Percentiles rank a stretch among this genome's conserved stretches.
Conservation (phyloP, 64 coral and sea anemone genomes). For the Cladopsammia gracilis region DNA sequence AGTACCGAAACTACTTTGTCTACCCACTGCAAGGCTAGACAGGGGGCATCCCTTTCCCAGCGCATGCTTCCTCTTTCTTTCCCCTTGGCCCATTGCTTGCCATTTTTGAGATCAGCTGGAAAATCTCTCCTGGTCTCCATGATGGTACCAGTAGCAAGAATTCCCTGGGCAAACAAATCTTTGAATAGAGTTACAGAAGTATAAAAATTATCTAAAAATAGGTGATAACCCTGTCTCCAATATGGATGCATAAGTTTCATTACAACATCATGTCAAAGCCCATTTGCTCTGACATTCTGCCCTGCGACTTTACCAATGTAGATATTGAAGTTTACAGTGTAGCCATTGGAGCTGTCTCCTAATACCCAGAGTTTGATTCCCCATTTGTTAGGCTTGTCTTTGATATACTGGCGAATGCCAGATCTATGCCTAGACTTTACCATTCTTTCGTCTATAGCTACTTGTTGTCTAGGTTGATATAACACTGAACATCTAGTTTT, state of each 20-base stretch:
- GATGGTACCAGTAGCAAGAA: slow-evolving; percentile 21
- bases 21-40: slow-evolving; percentile 31
- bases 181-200: slow-evolving; percentile 25
- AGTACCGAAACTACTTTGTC: not conserved
- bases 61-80: slow-evolving; percentile 41
- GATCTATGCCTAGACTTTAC: too few relatives aligned
- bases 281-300: slow-evolving; percentile 1
- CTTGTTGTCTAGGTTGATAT: too few relatives aligned
- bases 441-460: too few relatives aligned
- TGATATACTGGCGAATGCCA: too few relatives aligned
- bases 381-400: too few relatives aligned
- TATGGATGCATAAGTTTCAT: not conserved
- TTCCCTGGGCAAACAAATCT: slow-evolving; percentile 7
- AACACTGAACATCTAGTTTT: too few relatives aligned
- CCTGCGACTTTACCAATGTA: slow-evolving; percentile 18
- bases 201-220: slow-evolving; percentile 54
- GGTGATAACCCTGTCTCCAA: slow-evolving; percentile 36
- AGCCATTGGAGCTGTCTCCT: not conserved
- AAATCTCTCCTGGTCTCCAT: slow-evolving; percentile 32
- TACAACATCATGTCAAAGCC: slow-evolving; percentile 52
- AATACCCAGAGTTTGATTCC: too few relatives aligned
- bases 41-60: slow-evolving; percentile 42
- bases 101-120: slow-evolving; percentile 22
- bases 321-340: not conserved
- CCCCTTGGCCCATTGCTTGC: slow-evolving; percentile 36